Percentiles rank a stretch among this genome's conserved stretches.
Evolutionary conservation across 1,140 invertebrate genomes (phyloP).

Genomic region (Drosophila athabasca): DNA sequence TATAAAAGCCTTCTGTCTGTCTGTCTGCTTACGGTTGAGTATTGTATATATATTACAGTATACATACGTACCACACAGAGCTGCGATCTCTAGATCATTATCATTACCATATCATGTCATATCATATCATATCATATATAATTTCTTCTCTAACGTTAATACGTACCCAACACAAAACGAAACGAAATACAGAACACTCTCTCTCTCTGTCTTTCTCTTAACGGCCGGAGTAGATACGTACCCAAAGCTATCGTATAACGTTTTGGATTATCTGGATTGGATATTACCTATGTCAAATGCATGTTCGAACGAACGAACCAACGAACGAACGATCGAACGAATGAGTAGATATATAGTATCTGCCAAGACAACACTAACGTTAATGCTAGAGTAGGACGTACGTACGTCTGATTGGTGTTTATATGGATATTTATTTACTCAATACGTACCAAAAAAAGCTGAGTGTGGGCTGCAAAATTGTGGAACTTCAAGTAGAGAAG

Average conservation of each 20-base stretch:
- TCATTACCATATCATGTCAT: conserved; percentile 2
- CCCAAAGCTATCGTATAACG: conserved; percentile 53
- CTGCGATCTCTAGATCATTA: conserved; percentile 31
- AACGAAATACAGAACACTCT: conserved; percentile 32
- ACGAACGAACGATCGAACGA: too few species aligned
- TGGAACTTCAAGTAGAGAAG: conserved; percentile 65
- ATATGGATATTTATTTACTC: conserved; percentile 49
- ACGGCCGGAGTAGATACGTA: conserved; percentile 56
- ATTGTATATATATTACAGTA: conserved; percentile 22
- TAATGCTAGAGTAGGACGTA: conserved; percentile 21
- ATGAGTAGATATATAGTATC: conserved; percentile 11
- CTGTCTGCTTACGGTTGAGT: conserved; percentile 14
- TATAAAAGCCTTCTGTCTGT: conserved; percentile 29
- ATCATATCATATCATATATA: conserved; percentile 1
- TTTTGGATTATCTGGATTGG: conserved; percentile 17
- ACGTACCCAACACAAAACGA: conserved; percentile 52
- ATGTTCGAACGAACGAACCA: too few species aligned
- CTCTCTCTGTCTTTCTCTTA: neutral
- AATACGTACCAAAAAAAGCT: conserved; percentile 60
- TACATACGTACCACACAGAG: conserved; percentile 62
- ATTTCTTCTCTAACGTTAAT: conserved; percentile 45
- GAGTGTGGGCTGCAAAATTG: conserved; percentile 60
- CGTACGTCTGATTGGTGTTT: conserved; percentile 23
- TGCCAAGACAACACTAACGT: conserved; percentile 47
- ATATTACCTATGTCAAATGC: conserved; percentile 25